phyloP scores from a whole-genome alignment of 92 coral and sea anemone genomes.

The Galaxea fascicularis region DNA sequence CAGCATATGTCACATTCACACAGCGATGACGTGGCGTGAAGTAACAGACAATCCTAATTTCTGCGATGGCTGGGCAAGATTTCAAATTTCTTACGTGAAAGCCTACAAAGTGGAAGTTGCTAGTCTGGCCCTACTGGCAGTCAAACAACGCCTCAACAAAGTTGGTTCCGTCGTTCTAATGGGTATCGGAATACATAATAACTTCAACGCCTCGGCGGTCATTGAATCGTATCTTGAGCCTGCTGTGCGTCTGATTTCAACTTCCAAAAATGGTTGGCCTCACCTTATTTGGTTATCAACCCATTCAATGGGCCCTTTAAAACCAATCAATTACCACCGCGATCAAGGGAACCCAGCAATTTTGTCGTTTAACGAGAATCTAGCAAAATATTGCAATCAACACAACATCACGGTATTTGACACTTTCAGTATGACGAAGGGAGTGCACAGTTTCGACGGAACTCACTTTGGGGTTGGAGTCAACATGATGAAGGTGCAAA shows the following conservation, averaged over 20 bases:
- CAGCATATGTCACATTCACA: slow-evolving; percentile 84
- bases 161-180: slow-evolving; percentile 71
- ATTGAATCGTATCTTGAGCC: slow-evolving; percentile 76
- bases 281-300: slow-evolving; percentile 81
- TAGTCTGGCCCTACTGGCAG: slow-evolving; percentile 54
- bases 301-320: slow-evolving; percentile 89
- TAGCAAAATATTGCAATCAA: slow-evolving; percentile 58
- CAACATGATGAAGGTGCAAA: slow-evolving; percentile 79
- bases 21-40: slow-evolving; percentile 81
- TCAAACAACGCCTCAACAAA: slow-evolving; percentile 59
- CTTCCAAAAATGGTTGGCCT: slow-evolving; percentile 83
- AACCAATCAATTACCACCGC: slow-evolving; percentile 68
- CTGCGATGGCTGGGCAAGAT: slow-evolving; percentile 60
- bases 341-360: slow-evolving; percentile 80
- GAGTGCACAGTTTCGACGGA: slow-evolving; percentile 86
- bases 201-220: slow-evolving; percentile 71
- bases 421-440: slow-evolving; percentile 72
- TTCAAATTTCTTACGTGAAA: slow-evolving; percentile 72
- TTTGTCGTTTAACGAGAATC: slow-evolving; percentile 55
- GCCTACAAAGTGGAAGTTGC: slow-evolving; percentile 77
- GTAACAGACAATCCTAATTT: slow-evolving; percentile 68
- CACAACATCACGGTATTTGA: slow-evolving; percentile 75
- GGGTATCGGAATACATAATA: slow-evolving; percentile 84
- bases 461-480: slow-evolving; percentile 91
- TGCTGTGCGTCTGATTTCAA: slow-evolving; percentile 57